Base-by-base conservation (phyloP, 2,797 vertebrate species). In the Eulemur mongoz region DNA sequence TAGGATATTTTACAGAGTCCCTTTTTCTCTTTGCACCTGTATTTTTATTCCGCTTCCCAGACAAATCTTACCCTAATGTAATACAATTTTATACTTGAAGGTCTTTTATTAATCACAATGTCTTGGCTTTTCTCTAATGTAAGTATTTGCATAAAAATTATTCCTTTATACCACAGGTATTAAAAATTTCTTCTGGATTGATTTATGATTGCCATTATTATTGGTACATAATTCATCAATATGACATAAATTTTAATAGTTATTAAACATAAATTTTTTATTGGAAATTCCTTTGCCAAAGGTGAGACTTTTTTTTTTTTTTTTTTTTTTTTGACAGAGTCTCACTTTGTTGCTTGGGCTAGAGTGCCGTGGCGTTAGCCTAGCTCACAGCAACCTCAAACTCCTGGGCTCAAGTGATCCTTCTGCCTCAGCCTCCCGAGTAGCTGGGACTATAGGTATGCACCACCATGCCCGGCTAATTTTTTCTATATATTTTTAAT, bases 61-160 rank as follows among this genome's bases (percentile, higher is more conserved):
- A 54, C 5, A 50, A 45, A 57, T 38, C 89, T 82, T 57, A 52
- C 92, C 43, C 11, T 73, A n/a, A 67, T 70, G 12, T 54, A 67
- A 69, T 82, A 30, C 25, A 84, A 76, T 67, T 70, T 91, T 72
- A 22, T 40, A 50, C 70, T 95, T 72, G 72, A 45, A 82, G 72
- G 7, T 63, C 27, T 80, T 94, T 91, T 54, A 57, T 91, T 78
- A 82, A 78, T 87, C 27, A 43, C 35, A 79, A 7, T 63, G 13
- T 27, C 48, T 92, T 70, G 5, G 7, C 91, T 94, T 59, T 48
- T 88, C 72, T 92, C 54, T 54, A 63, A 20, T 78, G 40, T 92
- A 94, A 89, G 43, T 87, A 75, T 89, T 89, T 83, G 79, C 35
- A 35, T 88, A 35, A 35, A 54, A 57, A 63, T 89, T 45, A 70